A percentile compares a stretch with the other conserved stretches of the same genome.
phyloP scores from a whole-genome alignment of 2,888 invertebrate genomes.

The Athalia rosae region DNA sequence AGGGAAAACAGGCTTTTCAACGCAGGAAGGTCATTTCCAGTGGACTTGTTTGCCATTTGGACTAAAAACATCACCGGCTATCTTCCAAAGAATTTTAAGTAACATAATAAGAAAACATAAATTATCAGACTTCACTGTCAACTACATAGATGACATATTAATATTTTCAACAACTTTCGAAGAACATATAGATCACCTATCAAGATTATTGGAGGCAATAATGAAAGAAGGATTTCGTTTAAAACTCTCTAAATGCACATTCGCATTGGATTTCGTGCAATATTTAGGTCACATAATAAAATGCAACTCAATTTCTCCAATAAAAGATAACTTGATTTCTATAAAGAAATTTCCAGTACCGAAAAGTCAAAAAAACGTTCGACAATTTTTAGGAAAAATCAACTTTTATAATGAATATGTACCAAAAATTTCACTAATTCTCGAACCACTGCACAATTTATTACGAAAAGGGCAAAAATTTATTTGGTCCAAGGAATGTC shows the following conservation, averaged over 20 bases:
- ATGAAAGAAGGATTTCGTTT: slow-evolving; percentile 52
- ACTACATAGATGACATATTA: slow-evolving; percentile 58
- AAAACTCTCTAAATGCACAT: slow-evolving; percentile 37
- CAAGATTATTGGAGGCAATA: slow-evolving; percentile 52
- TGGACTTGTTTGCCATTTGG: slow-evolving; percentile 49
- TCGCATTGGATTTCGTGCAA: slow-evolving; percentile 11
- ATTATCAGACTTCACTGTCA: slow-evolving; percentile 51
- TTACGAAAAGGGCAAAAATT: slow-evolving; percentile 42
- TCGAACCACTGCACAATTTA: slow-evolving; percentile 44
- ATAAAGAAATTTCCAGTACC: slow-evolving; percentile 4
- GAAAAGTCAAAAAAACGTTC: slow-evolving; percentile 5
- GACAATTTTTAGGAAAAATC: slow-evolving; percentile 43
- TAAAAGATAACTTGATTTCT: slow-evolving; percentile 31
- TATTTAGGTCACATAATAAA: slow-evolving; percentile 46
- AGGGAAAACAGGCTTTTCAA: slow-evolving; percentile 49
- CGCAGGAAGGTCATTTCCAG: slow-evolving; percentile 40
- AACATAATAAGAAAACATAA: slow-evolving; percentile 52
- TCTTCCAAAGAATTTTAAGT: slow-evolving; percentile 52
- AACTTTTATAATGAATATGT: slow-evolving; percentile 45
- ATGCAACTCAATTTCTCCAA: slow-evolving; percentile 43
- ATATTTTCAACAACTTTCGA: slow-evolving; percentile 54
- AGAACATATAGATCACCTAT: slow-evolving; percentile 54
- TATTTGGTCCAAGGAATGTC: slow-evolving; percentile 45
- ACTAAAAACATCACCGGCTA: slow-evolving; percentile 52
- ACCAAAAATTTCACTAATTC: slow-evolving; percentile 10